Evolutionary conservation across 2,113 vertebrate genomes (phyloP).

Genomic region (Elachura formosa): DNA sequence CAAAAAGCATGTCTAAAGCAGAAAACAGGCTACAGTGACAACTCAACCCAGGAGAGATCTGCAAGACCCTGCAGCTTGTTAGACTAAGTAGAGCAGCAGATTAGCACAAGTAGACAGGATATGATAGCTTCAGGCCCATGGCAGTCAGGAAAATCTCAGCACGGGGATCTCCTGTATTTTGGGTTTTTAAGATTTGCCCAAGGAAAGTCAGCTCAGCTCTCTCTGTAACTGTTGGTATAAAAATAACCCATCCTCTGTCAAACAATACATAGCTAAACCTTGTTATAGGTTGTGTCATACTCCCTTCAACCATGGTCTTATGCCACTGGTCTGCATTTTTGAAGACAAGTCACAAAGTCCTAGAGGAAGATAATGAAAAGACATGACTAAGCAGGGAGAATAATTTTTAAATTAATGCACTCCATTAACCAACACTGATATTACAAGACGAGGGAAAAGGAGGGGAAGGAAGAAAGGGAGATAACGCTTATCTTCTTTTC

Average conservation of each 20-base stretch:
- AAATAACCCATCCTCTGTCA: conserved; percentile 6
- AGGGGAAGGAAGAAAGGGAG: not conserved
- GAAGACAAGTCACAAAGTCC: not conserved
- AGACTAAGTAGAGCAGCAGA: not conserved
- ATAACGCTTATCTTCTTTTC: not conserved
- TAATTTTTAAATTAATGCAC: not conserved
- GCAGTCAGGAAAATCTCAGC: not conserved
- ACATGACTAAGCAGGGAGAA: not conserved
- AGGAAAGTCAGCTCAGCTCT: not conserved
- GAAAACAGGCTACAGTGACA: not conserved
- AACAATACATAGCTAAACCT: not conserved
- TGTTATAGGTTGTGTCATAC: not conserved
- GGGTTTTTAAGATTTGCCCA: not conserved
- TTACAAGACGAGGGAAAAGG: not conserved
- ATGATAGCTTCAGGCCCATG: not conserved
- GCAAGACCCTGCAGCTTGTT: not conserved
- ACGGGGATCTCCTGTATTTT: not conserved
- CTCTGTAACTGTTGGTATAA: not conserved
- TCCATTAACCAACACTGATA: not conserved
- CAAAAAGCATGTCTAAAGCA: not conserved
- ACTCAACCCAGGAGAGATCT: not conserved
- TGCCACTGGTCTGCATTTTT: not conserved
- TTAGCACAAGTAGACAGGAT: not conserved
- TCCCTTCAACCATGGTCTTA: not conserved
- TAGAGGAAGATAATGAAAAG: not conserved